Base-by-base conservation (phyloP, 2,797 vertebrate genomes). In the Heliangelus exortis region DNA sequence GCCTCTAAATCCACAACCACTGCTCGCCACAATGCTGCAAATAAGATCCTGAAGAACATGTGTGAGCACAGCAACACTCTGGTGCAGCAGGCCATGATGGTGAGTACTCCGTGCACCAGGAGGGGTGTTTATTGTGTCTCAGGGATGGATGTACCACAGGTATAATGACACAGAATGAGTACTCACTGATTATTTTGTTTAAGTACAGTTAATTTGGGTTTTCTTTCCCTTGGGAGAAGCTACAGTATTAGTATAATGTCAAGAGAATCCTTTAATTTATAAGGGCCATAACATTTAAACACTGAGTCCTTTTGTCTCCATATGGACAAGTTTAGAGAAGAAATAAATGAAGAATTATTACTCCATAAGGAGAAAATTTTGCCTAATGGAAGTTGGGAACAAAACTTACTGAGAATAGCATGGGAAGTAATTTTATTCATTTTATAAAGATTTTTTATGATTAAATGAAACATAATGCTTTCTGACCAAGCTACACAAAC, bases 31-130 rank as follows among this genome's bases (percentile, higher is more conserved):
- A 99, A 99, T 0, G 99, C 99, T 34, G 99, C 99, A 51, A 99
- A 99, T 98, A 99, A 99, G 97, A 99, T 99, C 93, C 96, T 99
- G 97, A 99, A 99, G 97, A 99, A 99, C 97, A 99, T 99, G 99
- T 99, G 99, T 90, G 99, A 99, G 94, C 99, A 99, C 96, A 99
- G 99, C 92, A 99, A 99, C 97, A 99, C 99, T 0, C 97, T 99
- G 94, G 99, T 99, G 34, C 99, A 99, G 95, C 99, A 99, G 96
- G 99, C 99, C 93, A 99, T 99, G 98, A 99, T 99, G 99, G 99
- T 99, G 94, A 97, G 98, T 96, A 20, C 43, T 86, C 20, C 9
- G 39, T 16, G 58, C 21, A 12, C 45, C 26, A 1, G 23, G 7
- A 21, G 28, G 20, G 9, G 15, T 78, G 3, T 45, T 36, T 50